A percentile compares a stretch with the other conserved stretches of the same genome.
Evolutionary conservation across 2,797 vertebrate species (phyloP).

Genomic region (Neosilurus hyrtlii): DNA sequence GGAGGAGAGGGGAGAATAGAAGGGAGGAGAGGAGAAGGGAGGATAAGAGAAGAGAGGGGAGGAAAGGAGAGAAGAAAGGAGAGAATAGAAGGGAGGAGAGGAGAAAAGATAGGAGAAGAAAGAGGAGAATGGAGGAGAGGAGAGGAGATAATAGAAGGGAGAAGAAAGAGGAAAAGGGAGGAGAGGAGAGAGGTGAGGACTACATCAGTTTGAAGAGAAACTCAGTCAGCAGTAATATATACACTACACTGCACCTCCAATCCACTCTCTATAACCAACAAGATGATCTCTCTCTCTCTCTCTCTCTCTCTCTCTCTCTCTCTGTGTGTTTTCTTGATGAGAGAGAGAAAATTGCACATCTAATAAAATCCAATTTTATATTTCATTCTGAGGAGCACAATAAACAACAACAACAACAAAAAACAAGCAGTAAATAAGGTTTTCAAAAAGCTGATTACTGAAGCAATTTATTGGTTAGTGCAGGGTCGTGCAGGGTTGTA

Average conservation of each 20-base stretch:
- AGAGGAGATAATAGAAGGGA: too few relatives aligned
- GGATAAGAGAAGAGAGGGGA: too few relatives aligned
- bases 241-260: slow-evolving; percentile 64
- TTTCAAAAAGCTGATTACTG: slow-evolving; percentile 84
- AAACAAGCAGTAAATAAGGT: slow-evolving; percentile 83
- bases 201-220: slow-evolving; percentile 63
- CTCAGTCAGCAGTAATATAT: slow-evolving; percentile 71
- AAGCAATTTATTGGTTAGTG: slow-evolving; percentile 81
- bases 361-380: slow-evolving; percentile 82
- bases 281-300: slow-evolving; percentile 56
- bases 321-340: slow-evolving; percentile 63
- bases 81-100: too few relatives aligned
- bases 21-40: too few relatives aligned
- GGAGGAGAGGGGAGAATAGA: too few relatives aligned
- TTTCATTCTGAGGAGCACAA: slow-evolving; percentile 79
- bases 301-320: not conserved
- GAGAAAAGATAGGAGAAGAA: too few relatives aligned
- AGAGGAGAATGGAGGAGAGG: too few relatives aligned
- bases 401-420: slow-evolving; percentile 80
- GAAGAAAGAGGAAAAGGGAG: too few relatives aligned
- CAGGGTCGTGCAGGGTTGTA: slow-evolving; percentile 61
- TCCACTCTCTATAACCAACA: slow-evolving; percentile 69
- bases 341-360: slow-evolving; percentile 76
- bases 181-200: slow-evolving; percentile 42
- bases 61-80: too few relatives aligned